These are phyloP conservation scores for Drosophila melanica DNA, from an alignment of 1,140 invertebrate genomes.

Conservation along the genomic window DNA sequence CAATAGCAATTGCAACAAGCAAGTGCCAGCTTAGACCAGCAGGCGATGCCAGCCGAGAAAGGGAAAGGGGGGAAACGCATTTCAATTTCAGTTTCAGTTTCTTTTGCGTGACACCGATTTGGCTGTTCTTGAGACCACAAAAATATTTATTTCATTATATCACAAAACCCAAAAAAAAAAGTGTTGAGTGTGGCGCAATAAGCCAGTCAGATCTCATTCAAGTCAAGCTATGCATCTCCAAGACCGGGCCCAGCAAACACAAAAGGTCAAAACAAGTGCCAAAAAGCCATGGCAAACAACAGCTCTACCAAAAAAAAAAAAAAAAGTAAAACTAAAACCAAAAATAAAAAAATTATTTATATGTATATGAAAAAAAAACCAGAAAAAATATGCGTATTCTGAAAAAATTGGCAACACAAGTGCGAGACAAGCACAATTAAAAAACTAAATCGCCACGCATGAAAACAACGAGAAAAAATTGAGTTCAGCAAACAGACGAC, in stretches of 20 bases:
- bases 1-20: conserved; percentile 26
- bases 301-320: conserved; percentile 14
- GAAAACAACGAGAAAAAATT: conserved; percentile 31
- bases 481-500: conserved; percentile 51
- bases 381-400: conserved; percentile 51
- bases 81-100: not conserved
- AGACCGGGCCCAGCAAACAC: not conserved
- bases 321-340: conserved; percentile 26
- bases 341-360: conserved; percentile 18
- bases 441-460: conserved; percentile 69
- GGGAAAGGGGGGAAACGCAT: not conserved
- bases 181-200: conserved; percentile 25
- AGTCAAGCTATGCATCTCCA: conserved; percentile 6
- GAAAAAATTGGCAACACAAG: conserved; percentile 48
- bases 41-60: not conserved
- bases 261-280: conserved; percentile 54
- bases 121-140: not conserved
- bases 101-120: not conserved
- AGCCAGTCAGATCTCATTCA: conserved; percentile 35
- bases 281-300: conserved; percentile 48
- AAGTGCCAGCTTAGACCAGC: not conserved
- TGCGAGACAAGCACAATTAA: conserved; percentile 70
- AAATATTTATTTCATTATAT: not conserved
- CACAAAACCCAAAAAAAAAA: conserved; percentile 2
- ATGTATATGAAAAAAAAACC: conserved; percentile 18